Conservation (phyloP, 2,888 invertebrate genomes). For the Sesia apiformis region DNA sequence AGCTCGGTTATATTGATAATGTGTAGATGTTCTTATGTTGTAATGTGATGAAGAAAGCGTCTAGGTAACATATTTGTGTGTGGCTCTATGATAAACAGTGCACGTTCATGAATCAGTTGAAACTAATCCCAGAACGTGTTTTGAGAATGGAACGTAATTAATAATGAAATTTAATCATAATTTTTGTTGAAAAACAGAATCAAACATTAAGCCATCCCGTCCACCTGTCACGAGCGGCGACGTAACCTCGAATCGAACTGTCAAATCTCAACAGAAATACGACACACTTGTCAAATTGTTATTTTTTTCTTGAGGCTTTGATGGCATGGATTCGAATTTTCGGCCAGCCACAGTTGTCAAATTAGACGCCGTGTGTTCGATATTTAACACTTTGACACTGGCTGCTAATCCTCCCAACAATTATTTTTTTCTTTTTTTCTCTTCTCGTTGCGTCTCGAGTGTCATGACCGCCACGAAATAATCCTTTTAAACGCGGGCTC, state of each 20-base stretch:
- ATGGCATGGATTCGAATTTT: constrained; percentile 32
- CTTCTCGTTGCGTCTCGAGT: constrained; percentile 42
- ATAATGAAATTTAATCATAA: constrained; percentile 30
- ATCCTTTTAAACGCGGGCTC: constrained; percentile 65
- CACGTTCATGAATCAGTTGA: constrained; percentile 18
- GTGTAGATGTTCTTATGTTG: no score
- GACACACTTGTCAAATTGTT: constrained; percentile 59
- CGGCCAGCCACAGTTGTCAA: constrained; percentile 60
- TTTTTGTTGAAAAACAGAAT: constrained; percentile 53
- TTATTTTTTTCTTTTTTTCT: constrained; percentile 46
- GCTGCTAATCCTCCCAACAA: constrained; percentile 66
- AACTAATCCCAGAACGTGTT: constrained; percentile 33
- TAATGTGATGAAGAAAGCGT: background rate
- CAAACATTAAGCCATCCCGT: constrained; percentile 45
- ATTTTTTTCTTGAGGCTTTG: constrained; percentile 34
- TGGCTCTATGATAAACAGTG: constrained; percentile 8
- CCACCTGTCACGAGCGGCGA: constrained; percentile 31
- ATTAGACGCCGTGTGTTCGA: constrained; percentile 67
- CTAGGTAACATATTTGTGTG: background rate
- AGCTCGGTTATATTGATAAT: no score
- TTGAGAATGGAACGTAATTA: constrained; percentile 13
- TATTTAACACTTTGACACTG: constrained; percentile 75
- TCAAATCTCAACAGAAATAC: constrained; percentile 62
- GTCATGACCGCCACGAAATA: constrained; percentile 58
- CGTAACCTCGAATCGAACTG: constrained; percentile 52